Evolutionary conservation across 2,888 invertebrate genomes (phyloP).

Genomic region (Scaeva pyrastri): DNA sequence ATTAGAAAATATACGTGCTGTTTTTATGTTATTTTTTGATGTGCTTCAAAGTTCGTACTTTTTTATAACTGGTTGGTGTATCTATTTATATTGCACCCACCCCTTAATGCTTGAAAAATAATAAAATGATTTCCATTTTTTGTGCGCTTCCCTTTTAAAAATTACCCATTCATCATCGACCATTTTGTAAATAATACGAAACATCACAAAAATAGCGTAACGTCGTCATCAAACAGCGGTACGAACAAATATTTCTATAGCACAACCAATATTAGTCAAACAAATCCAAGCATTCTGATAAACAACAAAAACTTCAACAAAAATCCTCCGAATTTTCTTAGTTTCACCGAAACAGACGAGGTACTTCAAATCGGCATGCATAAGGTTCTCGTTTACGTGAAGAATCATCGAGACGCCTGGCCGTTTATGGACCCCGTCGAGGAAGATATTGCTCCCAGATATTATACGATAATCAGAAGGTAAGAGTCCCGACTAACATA

Average conservation of each 20-base stretch:
- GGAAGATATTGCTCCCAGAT: constrained; percentile 95
- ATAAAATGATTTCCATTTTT: constrained; percentile 56
- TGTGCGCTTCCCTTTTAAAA: constrained; percentile 39
- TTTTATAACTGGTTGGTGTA: background rate
- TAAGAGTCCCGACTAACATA: constrained; percentile 70
- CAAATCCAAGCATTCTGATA: constrained; percentile 68
- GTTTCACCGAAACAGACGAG: constrained; percentile 92
- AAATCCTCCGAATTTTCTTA: constrained; percentile 84
- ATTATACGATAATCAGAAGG: constrained; percentile 89
- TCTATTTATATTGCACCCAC: constrained; percentile 23
- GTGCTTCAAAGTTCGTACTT: constrained; percentile 3
- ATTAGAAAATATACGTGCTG: background rate
- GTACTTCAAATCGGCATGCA: constrained; percentile 95
- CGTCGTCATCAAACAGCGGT: constrained; percentile 66
- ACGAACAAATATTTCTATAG: constrained; percentile 69
- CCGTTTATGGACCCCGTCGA: constrained; percentile 97
- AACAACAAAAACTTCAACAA: constrained; percentile 79
- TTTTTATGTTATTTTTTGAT: background rate
- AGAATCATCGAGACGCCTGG: constrained; percentile 96
- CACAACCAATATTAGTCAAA: constrained; percentile 71
- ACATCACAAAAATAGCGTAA: constrained; percentile 62
- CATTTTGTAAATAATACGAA: constrained; percentile 71
- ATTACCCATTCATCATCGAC: constrained; percentile 54
- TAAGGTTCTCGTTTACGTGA: constrained; percentile 94
- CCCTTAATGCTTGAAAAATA: constrained; percentile 46